Base-by-base conservation (phyloP, 1,140 invertebrate species). In the Odontomachus brunneus region DNA sequence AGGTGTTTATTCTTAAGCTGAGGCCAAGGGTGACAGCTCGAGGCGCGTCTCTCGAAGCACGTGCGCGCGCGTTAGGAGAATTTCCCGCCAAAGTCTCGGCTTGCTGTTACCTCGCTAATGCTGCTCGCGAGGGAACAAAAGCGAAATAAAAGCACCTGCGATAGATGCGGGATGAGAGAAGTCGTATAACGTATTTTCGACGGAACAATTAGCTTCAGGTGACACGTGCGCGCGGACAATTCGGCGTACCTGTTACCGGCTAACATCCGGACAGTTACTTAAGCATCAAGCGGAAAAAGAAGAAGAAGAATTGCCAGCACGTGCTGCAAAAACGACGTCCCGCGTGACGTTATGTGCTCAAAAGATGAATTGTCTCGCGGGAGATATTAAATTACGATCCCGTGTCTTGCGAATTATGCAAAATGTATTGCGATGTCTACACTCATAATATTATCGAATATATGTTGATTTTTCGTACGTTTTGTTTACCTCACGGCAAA, bases 61-160 rank as follows among this genome's bases (percentile, higher is more conserved):
- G 78, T 82, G 78, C 55, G 67, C 57, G 53, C 29, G 29, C 29
- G 29, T 5, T 33, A 82, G 26, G 67, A 82, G 29, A 73, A 51
- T 82, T 74, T 60, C 69, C 78, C 71, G 24, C n/a, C 44, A 3
- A 48, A 62, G 33, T 81, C 17, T 78, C 17, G 51, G 12, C 17
- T 67, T 19, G 38, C 44, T 78, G 55, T 19, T 22, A 22, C 14
- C 17, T 73, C 33, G 19, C 29, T 26, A n/a, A 3, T 3, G 0
- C 9, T 11, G 9, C 67, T 72, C 53, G 44, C 55, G n/a, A 38
- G 57, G 33, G 65, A 26, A 69, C 26, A 19, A 38, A 82, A n/a
- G 26, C n/a, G 38, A 73, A 24, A 57, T 4, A n/a, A 24, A 82
- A 33, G n/a, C 60, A 74, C 80, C 24, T 76, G 72, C 24, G 29